These are phyloP conservation scores for Calyptomena viridis DNA, from an alignment of 2,113 vertebrate species.

Conservation along the genomic window DNA sequence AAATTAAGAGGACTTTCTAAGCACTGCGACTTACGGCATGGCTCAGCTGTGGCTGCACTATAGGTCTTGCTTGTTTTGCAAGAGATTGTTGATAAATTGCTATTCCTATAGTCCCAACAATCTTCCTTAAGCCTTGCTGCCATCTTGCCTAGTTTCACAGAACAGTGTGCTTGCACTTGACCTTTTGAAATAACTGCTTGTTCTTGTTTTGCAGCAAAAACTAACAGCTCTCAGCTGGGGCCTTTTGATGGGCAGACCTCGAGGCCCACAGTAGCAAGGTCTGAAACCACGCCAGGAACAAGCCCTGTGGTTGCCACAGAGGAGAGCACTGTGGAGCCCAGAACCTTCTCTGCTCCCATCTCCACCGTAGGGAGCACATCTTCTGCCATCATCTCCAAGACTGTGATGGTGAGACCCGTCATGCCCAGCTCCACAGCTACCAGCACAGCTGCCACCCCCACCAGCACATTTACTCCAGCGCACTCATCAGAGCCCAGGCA, in stretches of 20 bases:
- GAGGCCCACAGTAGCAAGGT: background rate
- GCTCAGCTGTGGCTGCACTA: background rate
- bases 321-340: background rate
- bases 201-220: conserved; percentile 24
- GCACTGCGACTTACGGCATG: background rate
- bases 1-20: background rate
- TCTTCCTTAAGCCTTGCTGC: background rate
- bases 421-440: background rate
- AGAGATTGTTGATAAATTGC: background rate
- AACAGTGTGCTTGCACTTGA: background rate
- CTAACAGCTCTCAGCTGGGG: background rate
- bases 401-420: background rate
- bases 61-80: background rate
- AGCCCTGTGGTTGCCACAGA: background rate
- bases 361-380: accelerated
- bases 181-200: background rate
- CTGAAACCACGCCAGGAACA: background rate
- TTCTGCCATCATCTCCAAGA: background rate
- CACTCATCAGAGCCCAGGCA: background rate
- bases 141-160: background rate
- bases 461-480: background rate
- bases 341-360: background rate
- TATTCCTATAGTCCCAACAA: background rate
- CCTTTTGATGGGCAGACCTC: background rate
- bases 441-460: background rate